phyloP scores from a whole-genome alignment of 2,113 vertebrate species.

The Sinocyclocheilus maitianheensis region DNA sequence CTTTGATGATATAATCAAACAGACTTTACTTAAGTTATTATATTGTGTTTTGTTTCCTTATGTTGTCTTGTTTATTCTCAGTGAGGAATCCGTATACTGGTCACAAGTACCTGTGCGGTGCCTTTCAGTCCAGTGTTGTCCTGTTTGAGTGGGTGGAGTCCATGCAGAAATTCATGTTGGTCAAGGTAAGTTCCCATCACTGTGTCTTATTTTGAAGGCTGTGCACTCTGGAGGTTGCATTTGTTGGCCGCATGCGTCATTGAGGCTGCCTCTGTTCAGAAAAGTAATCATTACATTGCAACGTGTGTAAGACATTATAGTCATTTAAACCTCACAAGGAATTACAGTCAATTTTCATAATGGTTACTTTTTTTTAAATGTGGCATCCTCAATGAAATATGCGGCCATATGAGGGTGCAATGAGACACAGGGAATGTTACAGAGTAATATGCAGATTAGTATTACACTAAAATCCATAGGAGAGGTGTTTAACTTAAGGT shows the following conservation, averaged over 20 bases:
- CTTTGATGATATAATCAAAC: background rate
- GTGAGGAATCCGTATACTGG: constrained; percentile 96
- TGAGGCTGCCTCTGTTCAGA: no score
- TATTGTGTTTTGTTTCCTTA: background rate
- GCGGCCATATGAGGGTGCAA: no score
- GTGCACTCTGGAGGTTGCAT: no score
- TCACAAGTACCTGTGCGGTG: constrained; percentile 94
- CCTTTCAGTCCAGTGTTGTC: constrained; percentile 93
- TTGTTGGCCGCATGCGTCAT: no score
- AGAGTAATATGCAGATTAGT: background rate
- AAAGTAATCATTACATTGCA: no score
- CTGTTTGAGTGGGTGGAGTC: constrained; percentile 96
- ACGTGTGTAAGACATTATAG: no score
- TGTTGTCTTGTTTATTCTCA: constrained; percentile 59
- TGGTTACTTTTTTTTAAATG: no score
- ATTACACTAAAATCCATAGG: background rate
- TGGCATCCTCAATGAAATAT: no score
- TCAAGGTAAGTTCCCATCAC: constrained; percentile 82
- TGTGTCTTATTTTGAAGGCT: no score
- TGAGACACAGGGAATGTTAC: background rate
- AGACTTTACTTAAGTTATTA: background rate
- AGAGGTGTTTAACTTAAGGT: background rate
- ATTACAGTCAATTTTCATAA: no score
- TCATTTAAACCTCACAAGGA: no score
- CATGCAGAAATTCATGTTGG: constrained; percentile 98